Base-by-base conservation (phyloP, 1,140 invertebrate genomes). In the Fragariocoptes setiger region DNA sequence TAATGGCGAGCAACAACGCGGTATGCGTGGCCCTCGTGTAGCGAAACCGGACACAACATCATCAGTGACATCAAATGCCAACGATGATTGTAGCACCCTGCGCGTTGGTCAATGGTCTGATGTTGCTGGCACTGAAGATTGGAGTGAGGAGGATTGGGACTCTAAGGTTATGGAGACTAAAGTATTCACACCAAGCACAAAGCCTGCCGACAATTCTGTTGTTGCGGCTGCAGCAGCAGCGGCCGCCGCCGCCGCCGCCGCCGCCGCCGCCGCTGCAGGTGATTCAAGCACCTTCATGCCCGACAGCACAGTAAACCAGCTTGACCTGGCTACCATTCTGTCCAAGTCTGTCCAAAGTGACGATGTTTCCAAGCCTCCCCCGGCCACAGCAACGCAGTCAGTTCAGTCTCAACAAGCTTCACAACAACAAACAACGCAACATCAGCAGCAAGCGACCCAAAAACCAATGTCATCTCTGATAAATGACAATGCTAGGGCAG, bases 111-210 rank as follows among this genome's bases (percentile, higher is more conserved):
- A 56, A 37, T 65, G 53, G 64, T 51, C 49, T 21, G 64, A 50
- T 47, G 51, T 62, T 48, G 61, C 65, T 20, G 55, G 60, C 13
- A 62, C 69, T 51, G 76, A 80, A 58, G 78, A 86, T 51, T 86
- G 80, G 82, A 79, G 80, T 56, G 80, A 82, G 52, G 80, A 86
- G 59, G 78, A 83, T 53, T 88, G 83, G 61, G 79, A 77, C 12
- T 79, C 79, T 42, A 82, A 76, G 45, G 57, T 57, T 41, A 73
- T 77, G 41, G 82, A 88, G 53, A 82, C 76, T n/a, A 86, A 86
- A 63, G 80, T 90, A 39, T 82, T 82, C 51, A 80, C 76, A 22
- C 71, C 75, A 19, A 76, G 72, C 49, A 60, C 63, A 39, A 53
- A 44, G 21, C 19, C 40, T 17, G 20, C 40, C 3, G 43, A 47